Conservation (phyloP, 2,888 invertebrate genomes). For the Heliconius aoede region DNA sequence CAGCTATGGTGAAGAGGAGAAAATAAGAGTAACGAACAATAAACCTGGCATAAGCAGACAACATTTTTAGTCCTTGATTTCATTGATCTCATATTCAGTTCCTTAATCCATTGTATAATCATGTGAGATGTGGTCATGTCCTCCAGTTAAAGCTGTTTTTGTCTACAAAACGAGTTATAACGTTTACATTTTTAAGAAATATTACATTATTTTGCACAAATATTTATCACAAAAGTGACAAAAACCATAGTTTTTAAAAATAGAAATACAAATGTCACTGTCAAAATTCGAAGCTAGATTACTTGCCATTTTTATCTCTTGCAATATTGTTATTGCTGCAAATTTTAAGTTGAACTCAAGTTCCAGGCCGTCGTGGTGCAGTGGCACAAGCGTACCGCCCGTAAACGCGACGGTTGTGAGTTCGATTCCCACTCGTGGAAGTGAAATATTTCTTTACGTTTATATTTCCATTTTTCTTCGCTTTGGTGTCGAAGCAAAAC, state of each 20-base stretch:
- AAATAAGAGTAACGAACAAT: constrained; percentile 79
- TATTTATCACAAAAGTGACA: constrained; percentile 36
- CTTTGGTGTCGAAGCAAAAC: too few species aligned
- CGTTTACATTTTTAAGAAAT: constrained; percentile 42
- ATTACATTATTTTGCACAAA: constrained; percentile 27
- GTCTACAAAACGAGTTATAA: constrained; percentile 26
- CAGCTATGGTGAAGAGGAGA: constrained; percentile 69
- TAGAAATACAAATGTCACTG: constrained; percentile 22
- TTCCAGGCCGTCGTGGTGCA: too few species aligned
- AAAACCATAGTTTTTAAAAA: constrained; percentile 25
- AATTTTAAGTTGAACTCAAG: neutral
- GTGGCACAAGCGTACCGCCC: too few species aligned
- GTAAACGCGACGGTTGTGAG: too few species aligned
- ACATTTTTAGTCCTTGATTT: constrained; percentile 68
- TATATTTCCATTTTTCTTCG: too few species aligned
- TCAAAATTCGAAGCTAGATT: neutral
- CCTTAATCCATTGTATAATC: constrained; percentile 61
- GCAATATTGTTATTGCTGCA: neutral
- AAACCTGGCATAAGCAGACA: constrained; percentile 78
- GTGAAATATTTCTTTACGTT: too few species aligned
- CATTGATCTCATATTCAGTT: constrained; percentile 69
- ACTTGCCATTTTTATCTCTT: neutral
- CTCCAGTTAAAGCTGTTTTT: constrained; percentile 44
- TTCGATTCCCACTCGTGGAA: too few species aligned
- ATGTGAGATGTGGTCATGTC: constrained; percentile 41